Percentiles rank a stretch among this genome's conserved stretches.
phyloP scores from a whole-genome alignment of 2,888 invertebrate species.

The Drosophila hawaiiensis region DNA sequence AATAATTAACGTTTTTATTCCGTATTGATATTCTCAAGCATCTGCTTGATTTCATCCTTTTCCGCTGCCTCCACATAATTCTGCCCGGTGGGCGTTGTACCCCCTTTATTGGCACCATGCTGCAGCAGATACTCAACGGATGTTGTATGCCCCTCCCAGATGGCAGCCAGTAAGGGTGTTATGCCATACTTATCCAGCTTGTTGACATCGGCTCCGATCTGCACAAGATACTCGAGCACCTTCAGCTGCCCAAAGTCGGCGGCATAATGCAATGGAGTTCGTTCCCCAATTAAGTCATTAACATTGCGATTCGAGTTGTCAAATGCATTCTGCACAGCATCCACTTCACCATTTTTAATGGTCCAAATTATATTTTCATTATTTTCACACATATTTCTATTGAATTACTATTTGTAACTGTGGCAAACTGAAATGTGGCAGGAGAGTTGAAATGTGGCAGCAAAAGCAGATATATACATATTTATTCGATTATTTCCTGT shows the following conservation, averaged over 20 bases:
- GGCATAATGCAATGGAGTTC: conserved; percentile 95
- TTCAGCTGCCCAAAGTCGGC: conserved; percentile 98
- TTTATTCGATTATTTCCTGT: not conserved
- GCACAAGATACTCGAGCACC: conserved; percentile 94
- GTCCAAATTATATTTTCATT: conserved; percentile 52
- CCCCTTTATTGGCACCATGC: conserved; percentile 86
- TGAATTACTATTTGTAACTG: not conserved
- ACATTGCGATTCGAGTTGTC: conserved; percentile 86
- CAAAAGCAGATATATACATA: not conserved
- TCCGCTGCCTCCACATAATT: conserved; percentile 52
- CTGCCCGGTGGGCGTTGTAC: conserved; percentile 41
- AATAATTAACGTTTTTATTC: not conserved
- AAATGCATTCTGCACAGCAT: conserved; percentile 39
- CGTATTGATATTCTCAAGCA: conserved; percentile 13
- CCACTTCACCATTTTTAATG: conserved; percentile 51
- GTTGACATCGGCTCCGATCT: conserved; percentile 96
- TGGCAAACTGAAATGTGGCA: conserved; percentile 5
- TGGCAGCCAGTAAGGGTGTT: conserved; percentile 95
- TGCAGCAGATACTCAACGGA: conserved; percentile 95
- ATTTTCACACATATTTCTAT: conserved; percentile 19
- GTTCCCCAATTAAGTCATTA: conserved; percentile 93
- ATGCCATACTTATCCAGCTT: conserved; percentile 98
- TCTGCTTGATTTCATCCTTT: conserved; percentile 48
- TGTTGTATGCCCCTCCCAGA: conserved; percentile 97
- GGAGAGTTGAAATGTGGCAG: not conserved